Conservation (phyloP, 2,888 invertebrate genomes). For the Digitonthophagus gazella region DNA sequence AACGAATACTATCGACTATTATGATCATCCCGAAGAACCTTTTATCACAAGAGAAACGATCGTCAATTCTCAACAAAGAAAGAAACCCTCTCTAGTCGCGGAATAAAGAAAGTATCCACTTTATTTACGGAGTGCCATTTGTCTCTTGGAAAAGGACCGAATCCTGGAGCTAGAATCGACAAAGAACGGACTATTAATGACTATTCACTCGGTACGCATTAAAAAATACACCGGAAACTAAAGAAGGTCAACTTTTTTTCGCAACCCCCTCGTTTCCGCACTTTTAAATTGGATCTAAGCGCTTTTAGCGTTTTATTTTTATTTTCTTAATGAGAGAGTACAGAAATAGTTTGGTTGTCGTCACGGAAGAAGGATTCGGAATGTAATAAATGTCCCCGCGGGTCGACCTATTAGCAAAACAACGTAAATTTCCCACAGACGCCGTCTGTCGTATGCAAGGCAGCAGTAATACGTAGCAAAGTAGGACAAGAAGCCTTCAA, state of each 20-base stretch:
- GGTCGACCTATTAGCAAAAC: neutral
- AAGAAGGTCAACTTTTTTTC: neutral
- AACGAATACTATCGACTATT: too few species aligned
- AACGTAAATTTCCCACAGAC: neutral
- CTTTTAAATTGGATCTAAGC: neutral
- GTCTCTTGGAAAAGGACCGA: neutral
- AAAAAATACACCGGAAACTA: neutral
- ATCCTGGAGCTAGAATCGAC: neutral
- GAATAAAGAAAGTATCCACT: neutral
- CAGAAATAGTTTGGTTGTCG: too few species aligned
- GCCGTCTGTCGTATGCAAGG: neutral
- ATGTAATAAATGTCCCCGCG: neutral
- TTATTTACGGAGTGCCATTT: neutral
- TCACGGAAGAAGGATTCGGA: neutral
- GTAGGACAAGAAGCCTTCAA: neutral
- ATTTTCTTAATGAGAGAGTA: neutral
- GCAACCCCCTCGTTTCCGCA: neutral
- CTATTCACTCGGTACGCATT: neutral
- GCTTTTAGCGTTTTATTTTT: neutral
- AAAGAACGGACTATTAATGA: neutral
- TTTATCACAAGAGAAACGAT: neutral
- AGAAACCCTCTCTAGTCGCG: neutral
- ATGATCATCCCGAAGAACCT: neutral
- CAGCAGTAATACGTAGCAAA: neutral
- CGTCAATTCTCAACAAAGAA: neutral